Conservation (phyloP, 64 coral and sea anemone genomes). For the Actinia tenebrosa region DNA sequence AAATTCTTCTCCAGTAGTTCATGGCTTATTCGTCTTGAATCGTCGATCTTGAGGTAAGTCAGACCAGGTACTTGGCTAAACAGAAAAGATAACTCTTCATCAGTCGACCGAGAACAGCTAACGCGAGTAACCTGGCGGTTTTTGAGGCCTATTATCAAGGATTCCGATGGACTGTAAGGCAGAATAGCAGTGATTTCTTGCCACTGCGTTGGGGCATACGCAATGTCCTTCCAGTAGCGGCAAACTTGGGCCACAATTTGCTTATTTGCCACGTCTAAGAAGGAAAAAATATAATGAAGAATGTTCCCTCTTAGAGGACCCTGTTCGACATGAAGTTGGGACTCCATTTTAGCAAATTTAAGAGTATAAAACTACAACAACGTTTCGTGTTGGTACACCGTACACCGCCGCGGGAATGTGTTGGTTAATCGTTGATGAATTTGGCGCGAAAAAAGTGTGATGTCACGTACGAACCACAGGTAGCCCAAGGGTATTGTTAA, state of each 20-base stretch:
- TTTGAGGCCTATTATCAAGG: conserved; percentile 61
- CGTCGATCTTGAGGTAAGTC: conserved; percentile 63
- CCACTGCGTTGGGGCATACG: conserved; percentile 71
- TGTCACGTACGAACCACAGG: background rate
- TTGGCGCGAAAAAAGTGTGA: background rate
- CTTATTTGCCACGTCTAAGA: conserved; percentile 61
- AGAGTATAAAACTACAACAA: background rate
- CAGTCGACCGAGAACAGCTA: conserved; percentile 60
- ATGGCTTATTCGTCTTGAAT: conserved; percentile 70
- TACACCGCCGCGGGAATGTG: background rate
- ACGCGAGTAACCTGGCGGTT: conserved; percentile 72
- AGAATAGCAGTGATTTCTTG: conserved; percentile 62
- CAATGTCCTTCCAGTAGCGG: conserved; percentile 66
- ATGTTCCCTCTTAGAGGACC: background rate
- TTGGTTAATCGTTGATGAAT: background rate
- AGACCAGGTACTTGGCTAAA: conserved; percentile 62
- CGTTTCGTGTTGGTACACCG: background rate
- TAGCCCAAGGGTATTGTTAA: background rate
- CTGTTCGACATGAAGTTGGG: background rate
- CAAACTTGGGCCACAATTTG: conserved; percentile 85
- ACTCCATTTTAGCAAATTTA: background rate
- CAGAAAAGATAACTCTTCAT: conserved; percentile 70
- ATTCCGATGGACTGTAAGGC: conserved; percentile 53
- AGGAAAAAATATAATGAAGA: conserved; percentile 64
- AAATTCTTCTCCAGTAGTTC: conserved; percentile 65